Evolutionary conservation across 2,888 invertebrate genomes (phyloP).

Genomic region (Drosophila helvetica): DNA sequence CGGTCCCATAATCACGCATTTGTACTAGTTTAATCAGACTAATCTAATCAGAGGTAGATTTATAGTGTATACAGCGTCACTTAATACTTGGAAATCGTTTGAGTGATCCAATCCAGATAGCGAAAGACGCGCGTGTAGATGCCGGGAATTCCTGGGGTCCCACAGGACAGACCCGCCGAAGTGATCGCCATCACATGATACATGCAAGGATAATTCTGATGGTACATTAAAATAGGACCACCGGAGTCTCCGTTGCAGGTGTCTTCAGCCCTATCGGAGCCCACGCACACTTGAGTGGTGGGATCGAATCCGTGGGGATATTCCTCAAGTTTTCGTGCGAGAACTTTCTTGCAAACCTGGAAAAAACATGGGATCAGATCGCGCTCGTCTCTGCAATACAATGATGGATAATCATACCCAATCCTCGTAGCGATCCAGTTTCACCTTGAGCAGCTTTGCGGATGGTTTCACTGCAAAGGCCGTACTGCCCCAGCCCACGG

Average conservation of each 20-base stretch:
- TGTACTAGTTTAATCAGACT: background rate
- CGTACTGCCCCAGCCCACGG: constrained; percentile 85
- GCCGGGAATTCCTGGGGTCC: constrained; percentile 70
- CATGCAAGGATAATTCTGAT: constrained; percentile 74
- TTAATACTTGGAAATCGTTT: constrained; percentile 33
- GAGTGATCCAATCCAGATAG: constrained; percentile 72
- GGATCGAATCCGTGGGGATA: constrained; percentile 62
- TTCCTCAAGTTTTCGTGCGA: constrained; percentile 46
- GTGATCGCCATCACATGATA: constrained; percentile 75
- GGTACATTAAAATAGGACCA: constrained; percentile 70
- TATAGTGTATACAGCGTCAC: background rate
- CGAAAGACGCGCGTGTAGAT: constrained; percentile 72
- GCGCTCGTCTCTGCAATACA: no score
- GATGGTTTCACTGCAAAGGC: constrained; percentile 74
- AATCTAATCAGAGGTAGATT: background rate
- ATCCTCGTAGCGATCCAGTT: constrained; percentile 82
- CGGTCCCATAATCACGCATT: no score
- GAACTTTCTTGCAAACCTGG: constrained; percentile 53
- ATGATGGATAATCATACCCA: constrained; percentile 24
- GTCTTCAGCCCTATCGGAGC: constrained; percentile 66
- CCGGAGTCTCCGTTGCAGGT: constrained; percentile 80
- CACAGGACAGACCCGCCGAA: constrained; percentile 71
- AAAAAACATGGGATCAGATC: background rate
- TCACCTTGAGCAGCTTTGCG: constrained; percentile 85
- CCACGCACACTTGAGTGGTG: constrained; percentile 77